phyloP scores from a whole-genome alignment of 1,140 invertebrate genomes.

The Sinonovacula constricta region DNA sequence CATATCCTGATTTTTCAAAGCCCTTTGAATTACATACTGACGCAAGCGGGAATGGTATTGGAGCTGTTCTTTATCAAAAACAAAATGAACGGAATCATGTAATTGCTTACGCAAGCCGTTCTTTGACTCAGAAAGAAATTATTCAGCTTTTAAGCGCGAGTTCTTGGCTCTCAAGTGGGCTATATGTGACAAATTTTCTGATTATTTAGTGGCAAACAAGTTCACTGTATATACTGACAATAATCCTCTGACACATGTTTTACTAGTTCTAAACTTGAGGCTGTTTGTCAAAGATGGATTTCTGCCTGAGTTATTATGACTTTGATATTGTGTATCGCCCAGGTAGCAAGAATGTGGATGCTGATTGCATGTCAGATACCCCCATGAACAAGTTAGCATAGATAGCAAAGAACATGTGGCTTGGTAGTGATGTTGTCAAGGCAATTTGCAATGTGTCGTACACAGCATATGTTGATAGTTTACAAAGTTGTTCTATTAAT shows the following conservation, averaged over 20 bases:
- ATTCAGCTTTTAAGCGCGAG: slow-evolving; percentile 7
- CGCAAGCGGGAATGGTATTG: neutral
- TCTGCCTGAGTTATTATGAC: neutral
- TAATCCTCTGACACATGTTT: slow-evolving; percentile 6
- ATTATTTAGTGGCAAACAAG: neutral
- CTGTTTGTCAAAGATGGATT: neutral
- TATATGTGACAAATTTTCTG: neutral
- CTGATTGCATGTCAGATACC: neutral
- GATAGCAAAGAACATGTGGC: neutral
- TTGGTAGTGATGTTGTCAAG: neutral
- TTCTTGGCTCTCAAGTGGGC: slow-evolving; percentile 9
- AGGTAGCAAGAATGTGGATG: neutral
- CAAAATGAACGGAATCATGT: neutral
- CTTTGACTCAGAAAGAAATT: slow-evolving; percentile 3
- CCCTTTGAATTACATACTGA: slow-evolving; percentile 15
- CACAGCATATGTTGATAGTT: neutral
- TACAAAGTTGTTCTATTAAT: neutral
- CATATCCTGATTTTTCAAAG: neutral
- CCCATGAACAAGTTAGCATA: neutral
- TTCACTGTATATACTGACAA: slow-evolving; percentile 7
- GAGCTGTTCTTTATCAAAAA: slow-evolving; percentile 3
- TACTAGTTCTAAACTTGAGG: neutral
- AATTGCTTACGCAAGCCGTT: neutral
- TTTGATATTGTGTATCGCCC: neutral
- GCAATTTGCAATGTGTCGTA: neutral